Conservation (phyloP, 35 echinoderm and acorn worm genomes). For the Ophiothrix spiculata region DNA sequence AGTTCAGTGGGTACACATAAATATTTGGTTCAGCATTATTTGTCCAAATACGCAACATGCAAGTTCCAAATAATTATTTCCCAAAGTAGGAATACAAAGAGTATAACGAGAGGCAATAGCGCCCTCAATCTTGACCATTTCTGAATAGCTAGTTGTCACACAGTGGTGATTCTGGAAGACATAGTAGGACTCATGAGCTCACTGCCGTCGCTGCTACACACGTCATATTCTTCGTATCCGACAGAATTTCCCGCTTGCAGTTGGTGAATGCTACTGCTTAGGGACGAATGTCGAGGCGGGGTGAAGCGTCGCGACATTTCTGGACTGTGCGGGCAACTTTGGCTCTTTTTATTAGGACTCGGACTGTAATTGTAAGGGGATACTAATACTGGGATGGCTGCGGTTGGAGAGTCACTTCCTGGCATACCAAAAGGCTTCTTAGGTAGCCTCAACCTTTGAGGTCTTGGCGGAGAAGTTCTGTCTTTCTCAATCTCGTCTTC, state of each 20-base stretch:
- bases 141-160: slow-evolving; percentile 24
- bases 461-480: slow-evolving; percentile 58
- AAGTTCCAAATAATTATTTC: background rate
- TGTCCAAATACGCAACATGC: background rate
- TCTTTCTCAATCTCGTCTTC: slow-evolving; percentile 12
- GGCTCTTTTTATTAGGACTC: slow-evolving; percentile 53
- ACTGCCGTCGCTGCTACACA: slow-evolving; percentile 40
- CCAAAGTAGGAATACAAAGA: background rate
- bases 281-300: slow-evolving; percentile 24
- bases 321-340: slow-evolving; percentile 17
- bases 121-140: slow-evolving; percentile 11
- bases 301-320: slow-evolving; percentile 24
- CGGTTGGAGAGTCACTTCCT: slow-evolving; percentile 73
- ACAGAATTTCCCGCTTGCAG: background rate
- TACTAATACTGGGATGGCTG: slow-evolving; percentile 82
- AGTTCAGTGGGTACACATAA: too few species aligned
- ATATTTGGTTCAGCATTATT: too few species aligned
- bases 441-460: slow-evolving; percentile 77
- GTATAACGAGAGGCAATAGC: background rate
- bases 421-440: slow-evolving; percentile 94
- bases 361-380: slow-evolving; percentile 99
- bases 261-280: slow-evolving; percentile 25
- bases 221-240: slow-evolving; percentile 25
- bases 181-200: slow-evolving; percentile 60
- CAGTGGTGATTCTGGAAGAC: slow-evolving; percentile 67